A percentile compares a stretch with the other conserved stretches of the same genome.
Evolutionary conservation across 2,797 vertebrate genomes (phyloP).

Genomic region (Tokudaia muenninki): DNA sequence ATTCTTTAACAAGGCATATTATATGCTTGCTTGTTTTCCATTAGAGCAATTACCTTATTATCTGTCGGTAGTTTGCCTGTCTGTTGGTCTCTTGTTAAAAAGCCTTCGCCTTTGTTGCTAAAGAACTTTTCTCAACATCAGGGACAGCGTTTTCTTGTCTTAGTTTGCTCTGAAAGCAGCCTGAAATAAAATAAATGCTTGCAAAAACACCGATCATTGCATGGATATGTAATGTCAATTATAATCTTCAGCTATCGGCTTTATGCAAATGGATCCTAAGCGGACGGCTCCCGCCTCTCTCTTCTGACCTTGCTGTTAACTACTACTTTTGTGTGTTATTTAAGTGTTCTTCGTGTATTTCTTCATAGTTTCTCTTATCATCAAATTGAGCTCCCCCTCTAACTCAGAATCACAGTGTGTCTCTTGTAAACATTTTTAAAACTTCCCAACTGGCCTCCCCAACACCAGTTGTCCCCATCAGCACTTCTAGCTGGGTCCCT

Average conservation of each 20-base stretch:
- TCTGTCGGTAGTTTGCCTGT: not conserved
- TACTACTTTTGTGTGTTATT: not conserved
- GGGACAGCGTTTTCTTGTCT: not conserved
- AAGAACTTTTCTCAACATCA: not conserved
- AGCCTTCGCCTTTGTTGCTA: not conserved
- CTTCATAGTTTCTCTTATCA: not conserved
- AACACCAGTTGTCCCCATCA: not conserved
- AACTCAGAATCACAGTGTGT: not conserved
- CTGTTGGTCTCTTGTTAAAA: not conserved
- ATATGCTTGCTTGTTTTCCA: not conserved
- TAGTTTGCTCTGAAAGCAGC: not conserved
- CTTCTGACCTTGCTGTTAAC: not conserved
- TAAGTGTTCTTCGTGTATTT: not conserved
- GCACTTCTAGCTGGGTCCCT: not conserved
- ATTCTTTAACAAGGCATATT: not conserved
- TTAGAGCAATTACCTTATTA: not conserved
- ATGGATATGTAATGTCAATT: not conserved
- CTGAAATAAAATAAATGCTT: not conserved
- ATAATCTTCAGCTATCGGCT: not conserved
- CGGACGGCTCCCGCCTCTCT: not conserved
- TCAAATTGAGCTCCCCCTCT: too few relatives aligned
- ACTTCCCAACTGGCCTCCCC: not conserved
- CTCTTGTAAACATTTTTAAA: not conserved
- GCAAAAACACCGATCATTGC: not conserved
- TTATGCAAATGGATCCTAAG: not conserved